Evolutionary conservation across 2,113 vertebrate genomes (phyloP), one percentile per base, ranked within the genome.

Genomic region (Corvus hawaiiensis): DNA sequence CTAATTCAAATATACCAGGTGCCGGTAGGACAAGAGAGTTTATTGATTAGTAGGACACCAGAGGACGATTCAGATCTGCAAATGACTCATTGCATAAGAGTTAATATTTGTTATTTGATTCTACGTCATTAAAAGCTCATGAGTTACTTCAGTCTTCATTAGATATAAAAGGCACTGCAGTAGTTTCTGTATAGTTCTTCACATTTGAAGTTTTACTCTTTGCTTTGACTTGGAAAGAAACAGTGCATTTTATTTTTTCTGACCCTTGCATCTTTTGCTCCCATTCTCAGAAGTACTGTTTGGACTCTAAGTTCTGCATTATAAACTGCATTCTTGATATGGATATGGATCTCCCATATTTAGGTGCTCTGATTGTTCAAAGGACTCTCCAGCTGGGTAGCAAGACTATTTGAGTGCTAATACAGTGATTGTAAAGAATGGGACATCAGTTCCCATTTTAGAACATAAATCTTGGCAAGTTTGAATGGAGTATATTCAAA

Each of bases 371-470:
- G 74, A 96, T 96, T 95, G 96, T 96, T 96, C 90, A 96, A 67
- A 94, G 75, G 55, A 83, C 96, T 91, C 91, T 96, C 94, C 96
- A 96, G 96, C 96, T 96, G 95, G 87, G 63, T 91, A 88, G 84
- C 67, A 90, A 95, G 67, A 90, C 78, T 95, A 91, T 96, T 91
- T 95, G 90, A 95, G 95, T 94, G 82, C 90, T 95, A 96, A 95
- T 97, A 95, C 74, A 94, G 93, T 94, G 91, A 96, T 96, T 97
- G 94, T 93, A 91, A 95, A 97, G 94, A 96, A 96, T 94, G 91
- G 95, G 91, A 95, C 93, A 96, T 93, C 93, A 96, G 82, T 84
- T 96, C 95, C 94, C 59, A 19, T 96, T 97, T 96, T 97, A 97
- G 96, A 95, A 93, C 78, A 96, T 54, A 93, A 96, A 91, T 96